These are phyloP conservation scores for Toxonevra muliebris DNA, from an alignment of 2,888 invertebrate genomes.

Conservation along the genomic window DNA sequence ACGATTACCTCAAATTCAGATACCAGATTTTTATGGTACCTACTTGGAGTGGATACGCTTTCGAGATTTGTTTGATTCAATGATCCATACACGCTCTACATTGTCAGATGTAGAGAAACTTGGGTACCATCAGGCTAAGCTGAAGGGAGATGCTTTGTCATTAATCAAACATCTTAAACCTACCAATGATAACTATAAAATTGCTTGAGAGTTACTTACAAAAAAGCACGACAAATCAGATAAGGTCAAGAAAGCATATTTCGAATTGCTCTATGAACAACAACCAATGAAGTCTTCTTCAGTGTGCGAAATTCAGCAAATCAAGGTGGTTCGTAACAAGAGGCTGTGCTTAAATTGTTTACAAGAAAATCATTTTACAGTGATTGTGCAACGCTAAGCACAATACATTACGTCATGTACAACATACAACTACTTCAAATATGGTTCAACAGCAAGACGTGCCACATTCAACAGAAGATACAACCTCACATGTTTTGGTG, in stretches of 20 bases:
- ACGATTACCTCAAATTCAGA: constrained; percentile 23
- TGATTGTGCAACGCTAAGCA: constrained; percentile 27
- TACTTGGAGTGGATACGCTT: constrained; percentile 28
- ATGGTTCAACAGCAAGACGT: constrained; percentile 4
- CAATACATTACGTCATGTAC: constrained; percentile 27
- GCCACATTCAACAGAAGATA: too few relatives aligned
- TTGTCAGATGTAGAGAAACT: constrained; percentile 33
- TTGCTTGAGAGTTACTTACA: constrained; percentile 35
- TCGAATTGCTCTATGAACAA: constrained; percentile 21
- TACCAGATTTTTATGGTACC: constrained; percentile 30
- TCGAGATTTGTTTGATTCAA: constrained; percentile 29
- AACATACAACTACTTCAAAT: not conserved
- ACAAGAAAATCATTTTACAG: constrained; percentile 23
- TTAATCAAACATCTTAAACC: constrained; percentile 34
- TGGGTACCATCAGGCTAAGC: constrained; percentile 29
- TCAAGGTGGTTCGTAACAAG: constrained; percentile 7
- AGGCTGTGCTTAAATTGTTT: constrained; percentile 33
- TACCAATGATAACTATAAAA: constrained; percentile 31
- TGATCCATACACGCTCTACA: constrained; percentile 20
- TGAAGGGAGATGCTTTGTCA: constrained; percentile 34
- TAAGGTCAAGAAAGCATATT: constrained; percentile 28
- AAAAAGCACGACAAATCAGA: constrained; percentile 35
- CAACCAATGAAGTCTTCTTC: constrained; percentile 15
- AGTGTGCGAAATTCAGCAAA: constrained; percentile 23
- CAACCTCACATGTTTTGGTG: too few relatives aligned